Evolutionary conservation across 2,888 invertebrate species (phyloP), one percentile per base, ranked within the genome.

Genomic region (Aporophyla lueneburgensis): DNA sequence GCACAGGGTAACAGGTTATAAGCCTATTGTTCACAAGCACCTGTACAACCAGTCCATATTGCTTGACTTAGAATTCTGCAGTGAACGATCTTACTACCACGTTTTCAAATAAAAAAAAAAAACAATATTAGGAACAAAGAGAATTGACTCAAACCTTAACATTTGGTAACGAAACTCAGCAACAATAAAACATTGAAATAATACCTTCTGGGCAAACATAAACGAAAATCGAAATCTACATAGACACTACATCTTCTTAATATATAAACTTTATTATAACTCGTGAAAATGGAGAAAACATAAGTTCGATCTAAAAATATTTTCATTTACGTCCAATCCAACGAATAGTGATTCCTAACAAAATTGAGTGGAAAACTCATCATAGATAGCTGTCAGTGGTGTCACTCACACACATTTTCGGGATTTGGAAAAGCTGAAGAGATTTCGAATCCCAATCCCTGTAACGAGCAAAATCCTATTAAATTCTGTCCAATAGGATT

Each of bases 1-100:
- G 72, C 53, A 66, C 49, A 62, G 73, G 73, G 79, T 79, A 84
- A 76, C 85, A 80, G 81, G 85, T 81, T 83, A 59, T 70, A 33
- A 33, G 49, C n/a, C 59, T 54, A 80, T 82, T 82, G 85, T 83
- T 80, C 43, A 59, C 46, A 21, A 63, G 21, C 72, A 81, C 81
- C 85, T 83, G 67, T 71, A 70, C 19, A 70, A 76, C 85, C 69
- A 70, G 82, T 80, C 72, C 54, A 33, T 9, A 27, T 68, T 62
- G 80, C 80, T 75, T 71, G 58, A 72, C 59, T 58, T 76, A 72
- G 7, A 73, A 71, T 53, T 49, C 27, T 49, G 46, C 51, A 49
- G 56, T 10, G 21, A 65, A 46, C 27, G 27, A 69, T 51, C 54
- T 56, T 21, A 71, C 19, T 77, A 68, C 65, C 56, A 33, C 43